Percentiles rank a stretch among this genome's conserved stretches.
Conservation (phyloP, 2,888 invertebrate genomes). For the Drosophila helvetica region DNA sequence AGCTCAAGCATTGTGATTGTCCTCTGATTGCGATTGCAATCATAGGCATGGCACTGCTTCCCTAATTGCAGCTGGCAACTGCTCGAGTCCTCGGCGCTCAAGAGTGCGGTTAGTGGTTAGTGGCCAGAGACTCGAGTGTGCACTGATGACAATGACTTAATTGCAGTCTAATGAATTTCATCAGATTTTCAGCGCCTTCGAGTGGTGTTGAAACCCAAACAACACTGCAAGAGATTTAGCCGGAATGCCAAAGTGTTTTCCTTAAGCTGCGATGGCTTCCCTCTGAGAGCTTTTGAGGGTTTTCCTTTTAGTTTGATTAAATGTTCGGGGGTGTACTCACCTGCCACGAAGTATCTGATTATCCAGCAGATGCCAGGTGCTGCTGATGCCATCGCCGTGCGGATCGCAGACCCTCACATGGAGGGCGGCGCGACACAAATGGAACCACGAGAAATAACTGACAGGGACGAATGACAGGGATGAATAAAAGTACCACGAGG, state of each 20-base stretch:
- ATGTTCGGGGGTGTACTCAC: constrained; percentile 74
- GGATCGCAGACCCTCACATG: constrained; percentile 86
- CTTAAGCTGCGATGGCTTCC: not conserved
- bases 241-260: not conserved
- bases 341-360: constrained; percentile 85
- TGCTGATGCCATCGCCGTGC: constrained; percentile 86
- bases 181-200: not conserved
- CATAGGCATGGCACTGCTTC: no score
- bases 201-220: not conserved
- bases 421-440: constrained; percentile 85
- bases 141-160: constrained; percentile 40
- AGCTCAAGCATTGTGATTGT: no score
- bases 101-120: constrained; percentile 1
- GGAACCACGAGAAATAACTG: constrained; percentile 86
- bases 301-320: constrained; percentile 30
- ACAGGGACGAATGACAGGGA: constrained; percentile 29
- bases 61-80: no score
- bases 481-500: not conserved
- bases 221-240: not conserved
- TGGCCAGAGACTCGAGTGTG: constrained; percentile 18
- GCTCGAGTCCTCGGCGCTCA: no score
- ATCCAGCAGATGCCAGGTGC: constrained; percentile 86
- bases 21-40: no score
- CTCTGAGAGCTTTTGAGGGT: not conserved
- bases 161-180: constrained; percentile 33